A percentile compares a stretch with the other conserved stretches of the same genome.
Evolutionary conservation across 2,888 invertebrate genomes (phyloP).

Genomic region (Cephus pulcher): DNA sequence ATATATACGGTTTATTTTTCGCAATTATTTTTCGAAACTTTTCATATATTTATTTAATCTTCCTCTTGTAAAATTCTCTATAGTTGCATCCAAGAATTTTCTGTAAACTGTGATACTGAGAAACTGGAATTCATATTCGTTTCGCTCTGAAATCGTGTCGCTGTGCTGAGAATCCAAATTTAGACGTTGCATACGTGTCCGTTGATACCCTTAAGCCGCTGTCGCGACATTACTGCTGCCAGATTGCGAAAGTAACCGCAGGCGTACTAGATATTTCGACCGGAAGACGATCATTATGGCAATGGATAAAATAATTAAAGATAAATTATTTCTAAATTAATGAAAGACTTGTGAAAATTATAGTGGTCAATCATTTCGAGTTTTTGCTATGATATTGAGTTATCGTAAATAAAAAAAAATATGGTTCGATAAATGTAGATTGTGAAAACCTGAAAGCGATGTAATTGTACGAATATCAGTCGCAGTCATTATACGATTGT

Average conservation of each 20-base stretch:
- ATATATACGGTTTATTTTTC: not conserved
- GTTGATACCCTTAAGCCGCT: slow-evolving; percentile 11
- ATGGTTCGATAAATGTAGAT: no score
- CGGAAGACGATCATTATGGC: not conserved
- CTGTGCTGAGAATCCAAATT: slow-evolving; percentile 35
- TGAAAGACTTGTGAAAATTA: not conserved
- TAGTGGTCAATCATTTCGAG: not conserved
- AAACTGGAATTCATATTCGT: slow-evolving; percentile 15
- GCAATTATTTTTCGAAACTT: not conserved
- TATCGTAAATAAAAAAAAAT: not conserved
- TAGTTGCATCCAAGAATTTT: not conserved
- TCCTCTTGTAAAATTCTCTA: not conserved
- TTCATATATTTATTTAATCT: not conserved
- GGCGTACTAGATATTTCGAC: not conserved
- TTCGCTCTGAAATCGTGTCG: slow-evolving; percentile 25
- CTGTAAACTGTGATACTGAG: not conserved
- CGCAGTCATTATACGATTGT: not conserved
- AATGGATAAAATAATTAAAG: not conserved
- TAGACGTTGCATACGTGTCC: slow-evolving; percentile 19
- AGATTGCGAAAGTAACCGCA: not conserved
- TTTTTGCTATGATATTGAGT: not conserved
- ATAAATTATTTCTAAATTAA: not conserved
- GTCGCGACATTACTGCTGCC: slow-evolving; percentile 1
- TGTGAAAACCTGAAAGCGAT: not conserved
- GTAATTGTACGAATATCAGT: not conserved